Evolutionary conservation across 2,113 vertebrate genomes (phyloP).

Genomic region (Semnornis frantzii): DNA sequence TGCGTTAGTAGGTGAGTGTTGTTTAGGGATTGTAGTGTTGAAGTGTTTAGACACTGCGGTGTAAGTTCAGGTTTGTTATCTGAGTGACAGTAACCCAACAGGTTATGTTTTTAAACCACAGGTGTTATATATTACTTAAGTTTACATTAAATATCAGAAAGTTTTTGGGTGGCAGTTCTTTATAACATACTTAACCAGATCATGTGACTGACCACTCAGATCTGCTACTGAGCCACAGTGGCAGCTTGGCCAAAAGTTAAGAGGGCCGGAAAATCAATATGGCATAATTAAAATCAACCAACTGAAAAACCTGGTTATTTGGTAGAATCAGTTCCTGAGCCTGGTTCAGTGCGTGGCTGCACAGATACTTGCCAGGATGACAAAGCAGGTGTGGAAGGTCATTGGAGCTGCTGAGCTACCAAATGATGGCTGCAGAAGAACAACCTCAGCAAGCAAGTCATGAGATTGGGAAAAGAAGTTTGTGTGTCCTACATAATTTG

Average conservation of each 20-base stretch:
- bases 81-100: neutral
- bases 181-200: neutral
- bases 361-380: neutral
- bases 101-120: neutral
- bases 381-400: neutral
- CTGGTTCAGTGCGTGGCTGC: neutral
- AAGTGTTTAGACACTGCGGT: neutral
- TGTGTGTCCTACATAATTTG: neutral
- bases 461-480: neutral
- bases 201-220: accelerated
- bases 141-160: neutral
- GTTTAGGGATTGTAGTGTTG: neutral
- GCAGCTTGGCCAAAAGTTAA: neutral
- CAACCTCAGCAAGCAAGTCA: neutral
- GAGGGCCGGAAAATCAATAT: neutral
- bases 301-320: neutral
- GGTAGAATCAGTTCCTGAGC: neutral
- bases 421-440: neutral
- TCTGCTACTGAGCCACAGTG: neutral
- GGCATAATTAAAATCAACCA: neutral
- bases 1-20: constrained; percentile 37
- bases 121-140: neutral
- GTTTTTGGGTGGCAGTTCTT: neutral
- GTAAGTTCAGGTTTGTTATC: neutral
- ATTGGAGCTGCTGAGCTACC: neutral